Evolutionary conservation across 2,113 vertebrate species (phyloP).

Genomic region (Catharus minimus): DNA sequence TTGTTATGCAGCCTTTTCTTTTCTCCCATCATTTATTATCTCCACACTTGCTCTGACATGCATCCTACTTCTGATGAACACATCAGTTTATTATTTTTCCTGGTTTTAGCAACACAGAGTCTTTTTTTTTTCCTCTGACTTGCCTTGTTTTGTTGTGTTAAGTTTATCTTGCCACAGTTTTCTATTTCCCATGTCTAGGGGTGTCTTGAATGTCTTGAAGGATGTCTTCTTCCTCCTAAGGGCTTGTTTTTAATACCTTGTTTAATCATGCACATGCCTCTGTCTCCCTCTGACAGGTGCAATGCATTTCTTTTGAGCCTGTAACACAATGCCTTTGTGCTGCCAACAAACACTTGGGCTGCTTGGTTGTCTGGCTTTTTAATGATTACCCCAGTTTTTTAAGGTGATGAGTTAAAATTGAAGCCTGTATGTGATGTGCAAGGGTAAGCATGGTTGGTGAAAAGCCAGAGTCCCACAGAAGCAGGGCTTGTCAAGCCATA

Average conservation of each 20-base stretch:
- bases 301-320: neutral
- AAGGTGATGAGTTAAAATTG: neutral
- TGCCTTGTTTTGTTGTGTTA: neutral
- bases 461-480: neutral
- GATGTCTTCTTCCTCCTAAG: neutral
- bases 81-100: constrained; percentile 11
- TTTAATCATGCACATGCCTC: constrained; percentile 20
- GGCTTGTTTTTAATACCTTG: constrained; percentile 46
- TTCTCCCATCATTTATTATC: neutral
- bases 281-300: constrained; percentile 1
- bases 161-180: constrained; percentile 39
- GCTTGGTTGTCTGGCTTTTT: constrained; percentile 20
- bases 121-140: neutral
- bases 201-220: constrained; percentile 9
- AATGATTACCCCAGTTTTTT: neutral
- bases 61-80: neutral
- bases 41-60: fast-evolving
- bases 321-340: neutral
- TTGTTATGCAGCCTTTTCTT: neutral
- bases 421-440: neutral
- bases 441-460: neutral
- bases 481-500: neutral
- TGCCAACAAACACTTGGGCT: neutral
- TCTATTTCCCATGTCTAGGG: neutral
- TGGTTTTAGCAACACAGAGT: neutral